These are phyloP conservation scores for Junonia oenone DNA, from an alignment of 2,888 invertebrate genomes.

Conservation along the genomic window DNA sequence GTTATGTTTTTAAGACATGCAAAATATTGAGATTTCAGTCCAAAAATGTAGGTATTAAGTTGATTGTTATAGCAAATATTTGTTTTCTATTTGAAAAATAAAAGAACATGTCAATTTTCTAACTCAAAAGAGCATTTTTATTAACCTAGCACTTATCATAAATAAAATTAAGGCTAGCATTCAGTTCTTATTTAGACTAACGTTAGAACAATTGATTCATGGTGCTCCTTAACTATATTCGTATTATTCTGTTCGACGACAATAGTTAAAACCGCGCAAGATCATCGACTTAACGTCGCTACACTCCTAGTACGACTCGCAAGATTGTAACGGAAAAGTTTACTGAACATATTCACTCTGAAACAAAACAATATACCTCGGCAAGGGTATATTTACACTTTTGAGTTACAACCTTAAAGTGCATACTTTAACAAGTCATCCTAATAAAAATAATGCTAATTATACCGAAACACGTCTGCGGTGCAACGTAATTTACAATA, in stretches of 20 bases:
- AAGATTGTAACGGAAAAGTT: constrained; percentile 11
- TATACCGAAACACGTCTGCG: constrained; percentile 46
- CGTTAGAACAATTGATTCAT: constrained; percentile 48
- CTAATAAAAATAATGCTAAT: constrained; percentile 52
- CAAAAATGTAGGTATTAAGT: background rate
- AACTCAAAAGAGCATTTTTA: constrained; percentile 78
- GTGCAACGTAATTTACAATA: constrained; percentile 47
- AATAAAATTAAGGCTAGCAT: constrained; percentile 77
- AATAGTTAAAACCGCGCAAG: constrained; percentile 11
- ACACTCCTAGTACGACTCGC: constrained; percentile 24
- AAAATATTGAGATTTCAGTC: background rate
- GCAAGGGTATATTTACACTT: background rate
- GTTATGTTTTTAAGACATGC: too few relatives aligned
- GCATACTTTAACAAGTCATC: constrained; percentile 27
- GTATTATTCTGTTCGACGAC: constrained; percentile 10
- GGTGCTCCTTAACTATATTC: constrained; percentile 35
- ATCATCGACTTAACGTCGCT: constrained; percentile 17
- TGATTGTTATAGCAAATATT: background rate
- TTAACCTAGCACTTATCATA: constrained; percentile 75
- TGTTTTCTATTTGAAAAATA: constrained; percentile 40
- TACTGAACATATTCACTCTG: background rate
- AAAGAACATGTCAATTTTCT: constrained; percentile 67
- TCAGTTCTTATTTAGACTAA: constrained; percentile 74
- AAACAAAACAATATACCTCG: background rate
- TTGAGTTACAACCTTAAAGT: constrained; percentile 8